A percentile compares a stretch with the other conserved stretches of the same genome.
phyloP scores from a whole-genome alignment of 64 coral and sea anemone genomes.

The Platygyra sinensis region DNA sequence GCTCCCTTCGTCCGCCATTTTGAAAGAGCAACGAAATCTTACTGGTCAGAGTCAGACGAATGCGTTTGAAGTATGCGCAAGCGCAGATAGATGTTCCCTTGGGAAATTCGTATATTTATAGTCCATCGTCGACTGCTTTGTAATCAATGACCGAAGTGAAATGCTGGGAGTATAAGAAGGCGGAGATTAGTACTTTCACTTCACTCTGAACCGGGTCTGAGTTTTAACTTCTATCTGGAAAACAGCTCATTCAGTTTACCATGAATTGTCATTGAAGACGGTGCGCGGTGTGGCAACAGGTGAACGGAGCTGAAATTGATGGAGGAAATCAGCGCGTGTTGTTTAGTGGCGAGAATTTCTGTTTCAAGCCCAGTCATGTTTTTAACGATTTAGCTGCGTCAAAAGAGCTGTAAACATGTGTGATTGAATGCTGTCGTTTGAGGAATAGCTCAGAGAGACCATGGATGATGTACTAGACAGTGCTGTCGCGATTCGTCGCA shows the following conservation, averaged over 20 bases:
- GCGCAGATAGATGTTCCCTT: background rate
- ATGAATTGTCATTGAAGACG: background rate
- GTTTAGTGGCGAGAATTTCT: background rate
- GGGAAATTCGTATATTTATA: slow-evolving; percentile 3
- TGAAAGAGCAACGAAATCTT: background rate
- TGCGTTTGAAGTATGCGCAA: background rate
- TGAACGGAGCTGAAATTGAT: background rate
- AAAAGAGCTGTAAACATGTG: background rate
- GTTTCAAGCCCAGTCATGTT: background rate
- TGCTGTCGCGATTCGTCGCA: background rate
- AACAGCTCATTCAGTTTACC: background rate
- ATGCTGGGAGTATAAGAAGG: background rate
- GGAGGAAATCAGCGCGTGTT: background rate
- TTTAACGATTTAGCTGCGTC: background rate
- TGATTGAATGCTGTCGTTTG: background rate
- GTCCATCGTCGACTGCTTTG: background rate
- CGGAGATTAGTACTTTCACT: background rate
- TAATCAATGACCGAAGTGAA: background rate
- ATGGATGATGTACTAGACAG: slow-evolving; percentile 5
- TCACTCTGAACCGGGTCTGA: background rate
- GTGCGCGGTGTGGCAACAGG: background rate
- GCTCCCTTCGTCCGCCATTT: slow-evolving; percentile 79
- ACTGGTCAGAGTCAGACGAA: background rate
- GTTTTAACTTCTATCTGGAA: background rate
- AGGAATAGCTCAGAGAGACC: background rate